phyloP scores from a whole-genome alignment of 2,888 invertebrate genomes.

The Agelastica alni region DNA sequence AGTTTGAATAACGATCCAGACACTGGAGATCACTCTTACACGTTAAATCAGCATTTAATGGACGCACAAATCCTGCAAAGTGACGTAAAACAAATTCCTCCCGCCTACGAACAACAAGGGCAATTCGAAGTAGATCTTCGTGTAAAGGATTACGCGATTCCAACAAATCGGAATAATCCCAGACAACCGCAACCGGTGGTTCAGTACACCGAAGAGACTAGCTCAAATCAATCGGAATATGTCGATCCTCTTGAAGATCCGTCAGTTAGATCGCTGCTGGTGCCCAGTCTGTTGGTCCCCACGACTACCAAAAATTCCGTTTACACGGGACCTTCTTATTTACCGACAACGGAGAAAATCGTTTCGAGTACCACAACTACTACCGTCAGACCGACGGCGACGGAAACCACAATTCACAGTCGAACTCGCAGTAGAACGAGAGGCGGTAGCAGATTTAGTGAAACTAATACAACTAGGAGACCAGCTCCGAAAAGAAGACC shows the following conservation, averaged over 20 bases:
- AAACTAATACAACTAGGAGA: slow-evolving; percentile 48
- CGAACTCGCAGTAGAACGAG: slow-evolving; percentile 56
- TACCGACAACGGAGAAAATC: slow-evolving; percentile 30
- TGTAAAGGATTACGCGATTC: background rate
- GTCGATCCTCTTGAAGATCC: slow-evolving; percentile 16
- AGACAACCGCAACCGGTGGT: background rate
- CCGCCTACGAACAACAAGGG: slow-evolving; percentile 18
- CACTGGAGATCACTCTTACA: slow-evolving; percentile 23
- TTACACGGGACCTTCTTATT: slow-evolving; percentile 21
- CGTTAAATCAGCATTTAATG: slow-evolving; percentile 33
- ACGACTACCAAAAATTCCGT: slow-evolving; percentile 38
- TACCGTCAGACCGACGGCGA: slow-evolving; percentile 43
- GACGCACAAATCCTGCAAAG: slow-evolving; percentile 30
- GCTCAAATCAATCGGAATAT: background rate
- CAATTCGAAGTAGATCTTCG: slow-evolving; percentile 15
- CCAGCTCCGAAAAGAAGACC: slow-evolving; percentile 56
- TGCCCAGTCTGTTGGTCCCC: slow-evolving; percentile 50
- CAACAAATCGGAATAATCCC: background rate
- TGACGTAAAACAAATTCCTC: slow-evolving; percentile 5
- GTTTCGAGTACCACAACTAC: slow-evolving; percentile 27
- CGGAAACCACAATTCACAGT: slow-evolving; percentile 53
- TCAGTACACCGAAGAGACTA: background rate
- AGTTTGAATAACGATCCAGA: slow-evolving; percentile 23
- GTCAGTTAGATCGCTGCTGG: slow-evolving; percentile 50
- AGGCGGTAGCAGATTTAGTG: slow-evolving; percentile 58